These are phyloP conservation scores for Candidula unifasciata DNA, from an alignment of 2,888 invertebrate species.

Conservation along the genomic window DNA sequence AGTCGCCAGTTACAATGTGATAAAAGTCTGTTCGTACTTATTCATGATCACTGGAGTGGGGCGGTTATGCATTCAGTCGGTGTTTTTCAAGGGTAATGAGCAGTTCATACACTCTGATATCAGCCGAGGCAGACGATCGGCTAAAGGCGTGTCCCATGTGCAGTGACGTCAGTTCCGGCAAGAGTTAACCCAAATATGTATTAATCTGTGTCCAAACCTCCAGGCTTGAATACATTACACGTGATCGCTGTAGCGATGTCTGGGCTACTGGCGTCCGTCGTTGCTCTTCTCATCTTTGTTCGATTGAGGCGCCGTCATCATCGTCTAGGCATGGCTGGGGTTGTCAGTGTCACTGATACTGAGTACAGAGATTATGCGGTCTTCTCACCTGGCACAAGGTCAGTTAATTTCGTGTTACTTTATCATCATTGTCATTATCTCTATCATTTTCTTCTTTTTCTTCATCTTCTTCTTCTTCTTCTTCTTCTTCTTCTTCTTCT, in stretches of 20 bases:
- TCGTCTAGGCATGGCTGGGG: not conserved
- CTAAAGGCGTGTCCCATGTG: too few relatives aligned
- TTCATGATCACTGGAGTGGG: too few relatives aligned
- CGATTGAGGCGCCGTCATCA: not conserved
- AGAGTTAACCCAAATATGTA: too few relatives aligned
- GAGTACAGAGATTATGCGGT: slow-evolving; percentile 8
- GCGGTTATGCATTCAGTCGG: too few relatives aligned
- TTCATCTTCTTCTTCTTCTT: not conserved
- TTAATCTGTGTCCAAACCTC: not conserved
- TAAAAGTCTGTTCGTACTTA: too few relatives aligned
- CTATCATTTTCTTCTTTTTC: not conserved
- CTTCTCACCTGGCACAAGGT: slow-evolving; percentile 29
- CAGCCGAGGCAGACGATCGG: too few relatives aligned
- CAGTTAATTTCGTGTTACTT: not conserved
- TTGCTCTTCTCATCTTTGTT: not conserved
- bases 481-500: slow-evolving; percentile 36
- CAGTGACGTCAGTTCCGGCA: too few relatives aligned
- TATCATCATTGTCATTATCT: not conserved
- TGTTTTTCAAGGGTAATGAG: too few relatives aligned
- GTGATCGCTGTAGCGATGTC: not conserved
- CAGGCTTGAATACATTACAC: not conserved
- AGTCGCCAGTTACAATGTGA: too few relatives aligned
- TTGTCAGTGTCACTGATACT: not conserved
- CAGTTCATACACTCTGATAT: too few relatives aligned
- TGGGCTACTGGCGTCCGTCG: not conserved